Evolutionary conservation across 1,140 invertebrate genomes (phyloP), one percentile per base, ranked within the genome.

Genomic region (Idris sp.): DNA sequence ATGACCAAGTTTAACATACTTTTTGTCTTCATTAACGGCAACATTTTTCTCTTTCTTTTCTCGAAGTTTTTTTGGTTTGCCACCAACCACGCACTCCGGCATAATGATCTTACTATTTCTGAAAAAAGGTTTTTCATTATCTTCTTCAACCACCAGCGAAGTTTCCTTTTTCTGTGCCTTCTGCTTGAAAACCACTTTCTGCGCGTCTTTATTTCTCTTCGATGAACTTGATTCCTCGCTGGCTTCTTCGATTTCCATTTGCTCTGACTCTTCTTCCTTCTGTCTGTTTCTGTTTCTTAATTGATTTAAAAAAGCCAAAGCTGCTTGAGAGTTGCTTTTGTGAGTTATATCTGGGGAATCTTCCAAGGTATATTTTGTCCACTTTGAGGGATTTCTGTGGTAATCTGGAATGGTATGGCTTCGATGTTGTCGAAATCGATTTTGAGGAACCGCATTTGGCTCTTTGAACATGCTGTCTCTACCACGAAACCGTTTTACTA

Each of bases 81-180:
- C 85, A n/a, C 93, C 93, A 58, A 95, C 90, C n/a, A 93, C 89
- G 88, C 94, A 94, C 80, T 94, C 93, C 2, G 93, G 93, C 91
- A 94, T 92, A 1, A 94, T 86, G 25, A 94, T 54, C 83, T 93
- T 94, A 58, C 89, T 91, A 54, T 88, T 90, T 78, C 88, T 90
- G 65, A 92, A 91, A 44, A 88, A 80, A 6, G 89, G 81, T 77
- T 89, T 90, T 10, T 88, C 79, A 15, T 88, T 79, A 26, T 86
- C 80, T 11, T 83, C 35, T 8, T 14, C 2, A 8, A 64, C 33
- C 10, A 19, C 22, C 9, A 8, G 9, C 7, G 46, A 2, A 7
- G 15, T 15, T 44, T 62, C 9, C 1, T n/a, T 11, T n/a, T 41
- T 15, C 9, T 15, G 18, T 4, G 13, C 13, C 7, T 26, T 68